These are phyloP conservation scores for Eolophus roseicapilla DNA, from an alignment of 2,113 vertebrate genomes.

Conservation along the genomic window DNA sequence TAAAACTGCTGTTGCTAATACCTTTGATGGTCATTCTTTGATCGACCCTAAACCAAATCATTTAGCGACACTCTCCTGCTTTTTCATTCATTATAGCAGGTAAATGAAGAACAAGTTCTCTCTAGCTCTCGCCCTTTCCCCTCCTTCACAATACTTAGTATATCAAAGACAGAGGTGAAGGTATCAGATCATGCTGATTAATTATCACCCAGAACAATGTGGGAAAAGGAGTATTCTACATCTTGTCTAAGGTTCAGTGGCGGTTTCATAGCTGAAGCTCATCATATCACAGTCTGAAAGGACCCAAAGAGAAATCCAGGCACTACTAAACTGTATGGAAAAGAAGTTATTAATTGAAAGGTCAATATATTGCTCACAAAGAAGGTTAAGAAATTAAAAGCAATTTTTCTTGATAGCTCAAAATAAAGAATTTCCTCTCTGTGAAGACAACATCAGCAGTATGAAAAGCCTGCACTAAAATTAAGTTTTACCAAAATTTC, in stretches of 20 bases:
- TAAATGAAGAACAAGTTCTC: neutral
- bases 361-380: neutral
- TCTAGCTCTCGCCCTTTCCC: neutral
- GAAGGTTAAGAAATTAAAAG: neutral
- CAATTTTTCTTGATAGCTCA: neutral
- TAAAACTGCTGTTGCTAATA: neutral
- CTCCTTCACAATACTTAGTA: neutral
- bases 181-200: neutral
- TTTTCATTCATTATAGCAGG: neutral
- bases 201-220: neutral
- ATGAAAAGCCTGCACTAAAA: neutral
- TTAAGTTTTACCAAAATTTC: neutral
- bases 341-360: neutral
- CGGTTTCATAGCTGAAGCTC: neutral
- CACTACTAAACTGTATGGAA: neutral
- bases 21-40: neutral
- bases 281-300: neutral
- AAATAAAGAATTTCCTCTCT: neutral
- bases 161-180: neutral
- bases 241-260: neutral
- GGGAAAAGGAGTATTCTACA: neutral
- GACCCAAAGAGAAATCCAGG: neutral
- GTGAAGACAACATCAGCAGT: neutral
- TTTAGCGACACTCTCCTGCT: accelerated
- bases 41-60: neutral